Conservation (phyloP, 2,888 invertebrate genomes). For the Arge pagana region DNA sequence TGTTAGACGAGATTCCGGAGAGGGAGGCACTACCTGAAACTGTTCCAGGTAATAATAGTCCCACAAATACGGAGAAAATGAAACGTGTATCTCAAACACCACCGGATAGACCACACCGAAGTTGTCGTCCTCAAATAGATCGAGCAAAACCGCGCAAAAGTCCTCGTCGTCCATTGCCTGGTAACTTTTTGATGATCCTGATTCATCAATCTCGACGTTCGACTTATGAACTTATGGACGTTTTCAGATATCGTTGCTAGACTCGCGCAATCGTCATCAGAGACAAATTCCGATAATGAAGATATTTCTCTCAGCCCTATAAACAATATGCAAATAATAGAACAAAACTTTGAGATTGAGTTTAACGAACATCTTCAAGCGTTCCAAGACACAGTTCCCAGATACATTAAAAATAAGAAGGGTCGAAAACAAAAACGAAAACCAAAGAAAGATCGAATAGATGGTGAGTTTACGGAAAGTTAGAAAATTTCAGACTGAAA, state of each 20-base stretch:
- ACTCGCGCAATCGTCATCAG: conserved; percentile 46
- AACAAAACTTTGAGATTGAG: conserved; percentile 50
- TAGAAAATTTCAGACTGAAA: background rate
- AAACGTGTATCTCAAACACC: conserved; percentile 28
- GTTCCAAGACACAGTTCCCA: conserved; percentile 58
- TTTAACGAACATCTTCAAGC: conserved; percentile 57
- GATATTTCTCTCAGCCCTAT: conserved; percentile 32
- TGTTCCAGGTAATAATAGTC: conserved; percentile 17
- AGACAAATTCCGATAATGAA: conserved; percentile 44
- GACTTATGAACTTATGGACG: background rate
- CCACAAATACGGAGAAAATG: conserved; percentile 33
- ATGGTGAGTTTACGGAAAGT: conserved; percentile 30
- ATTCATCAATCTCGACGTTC: background rate
- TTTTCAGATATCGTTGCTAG: conserved; percentile 45
- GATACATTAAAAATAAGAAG: conserved; percentile 48
- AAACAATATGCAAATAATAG: conserved; percentile 34
- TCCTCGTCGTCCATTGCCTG: conserved; percentile 48
- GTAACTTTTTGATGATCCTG: conserved; percentile 29
- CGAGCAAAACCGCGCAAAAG: conserved; percentile 52
- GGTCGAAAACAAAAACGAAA: conserved; percentile 44
- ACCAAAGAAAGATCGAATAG: conserved; percentile 40
- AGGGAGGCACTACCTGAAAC: conserved; percentile 23
- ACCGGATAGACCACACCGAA: conserved; percentile 39
- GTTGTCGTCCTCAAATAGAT: conserved; percentile 42
- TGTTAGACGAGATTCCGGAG: conserved; percentile 36